Conservation (phyloP, 2,888 invertebrate species). For the Chymomyza amoena region DNA sequence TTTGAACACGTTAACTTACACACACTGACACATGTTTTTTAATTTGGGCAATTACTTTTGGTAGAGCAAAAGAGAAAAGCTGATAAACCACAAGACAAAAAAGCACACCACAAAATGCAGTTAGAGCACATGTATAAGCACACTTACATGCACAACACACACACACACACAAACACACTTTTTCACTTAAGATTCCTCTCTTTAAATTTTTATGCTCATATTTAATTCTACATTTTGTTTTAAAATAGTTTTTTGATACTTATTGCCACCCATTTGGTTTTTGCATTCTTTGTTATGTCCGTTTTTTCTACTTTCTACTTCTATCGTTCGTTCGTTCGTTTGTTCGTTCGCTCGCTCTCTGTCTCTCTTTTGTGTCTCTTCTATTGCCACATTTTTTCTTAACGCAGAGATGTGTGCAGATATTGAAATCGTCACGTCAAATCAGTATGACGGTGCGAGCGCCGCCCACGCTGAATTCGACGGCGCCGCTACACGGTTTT, state of each 20-base stretch:
- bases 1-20: not conserved
- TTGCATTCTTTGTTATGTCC: constrained; percentile 21
- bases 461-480: constrained; percentile 83
- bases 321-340: constrained; percentile 57
- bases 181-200: constrained; percentile 24
- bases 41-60: not conserved
- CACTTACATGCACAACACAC: not conserved
- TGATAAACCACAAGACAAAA: not conserved
- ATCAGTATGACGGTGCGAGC: constrained; percentile 93
- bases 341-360: constrained; percentile 64
- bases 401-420: constrained; percentile 83
- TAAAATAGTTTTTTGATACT: constrained; percentile 15
- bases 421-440: constrained; percentile 92
- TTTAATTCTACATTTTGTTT: constrained; percentile 5
- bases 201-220: constrained; percentile 12
- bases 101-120: not conserved
- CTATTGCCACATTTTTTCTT: constrained; percentile 80
- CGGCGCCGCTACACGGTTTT: constrained; percentile 83
- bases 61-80: not conserved
- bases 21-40: not conserved
- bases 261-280: constrained; percentile 8
- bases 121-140: not conserved
- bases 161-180: constrained; percentile 1
- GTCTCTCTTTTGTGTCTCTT: constrained; percentile 78
- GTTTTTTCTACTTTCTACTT: constrained; percentile 39